A percentile compares a stretch with the other conserved stretches of the same genome.
These are phyloP conservation scores for Pomatostomus ruficeps DNA, from an alignment of 2,113 vertebrate genomes.

Conservation along the genomic window DNA sequence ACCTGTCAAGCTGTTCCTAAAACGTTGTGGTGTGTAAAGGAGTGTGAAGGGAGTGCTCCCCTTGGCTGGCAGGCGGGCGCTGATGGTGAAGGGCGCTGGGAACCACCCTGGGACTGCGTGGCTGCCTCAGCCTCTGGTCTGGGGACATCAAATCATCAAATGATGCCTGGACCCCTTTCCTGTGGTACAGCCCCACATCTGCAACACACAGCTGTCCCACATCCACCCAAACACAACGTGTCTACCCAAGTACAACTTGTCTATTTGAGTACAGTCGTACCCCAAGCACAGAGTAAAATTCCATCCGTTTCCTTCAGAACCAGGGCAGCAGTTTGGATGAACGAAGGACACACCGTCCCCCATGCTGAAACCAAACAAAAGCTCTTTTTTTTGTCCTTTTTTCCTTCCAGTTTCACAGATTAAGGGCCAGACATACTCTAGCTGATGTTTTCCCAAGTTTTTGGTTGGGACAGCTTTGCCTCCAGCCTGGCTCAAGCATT, in stretches of 20 bases:
- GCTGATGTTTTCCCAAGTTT: neutral
- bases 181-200: neutral
- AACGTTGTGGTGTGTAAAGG: neutral
- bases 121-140: neutral
- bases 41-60: neutral
- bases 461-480: neutral
- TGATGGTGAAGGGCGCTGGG: accelerated
- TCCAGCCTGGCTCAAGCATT: neutral
- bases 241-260: neutral
- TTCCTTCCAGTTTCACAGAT: neutral
- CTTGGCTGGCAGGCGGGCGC: accelerated
- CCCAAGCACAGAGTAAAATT: neutral
- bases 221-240: neutral
- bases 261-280: neutral
- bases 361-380: neutral
- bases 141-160: neutral
- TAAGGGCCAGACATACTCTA: neutral
- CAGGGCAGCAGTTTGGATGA: neutral
- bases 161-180: accelerated
- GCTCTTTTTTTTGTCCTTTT: neutral
- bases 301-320: neutral
- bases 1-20: neutral
- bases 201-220: neutral
- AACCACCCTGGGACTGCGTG: neutral
- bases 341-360: neutral